phyloP scores from a whole-genome alignment of 2,113 vertebrate genomes.

The Microcebus griseorufus region DNA sequence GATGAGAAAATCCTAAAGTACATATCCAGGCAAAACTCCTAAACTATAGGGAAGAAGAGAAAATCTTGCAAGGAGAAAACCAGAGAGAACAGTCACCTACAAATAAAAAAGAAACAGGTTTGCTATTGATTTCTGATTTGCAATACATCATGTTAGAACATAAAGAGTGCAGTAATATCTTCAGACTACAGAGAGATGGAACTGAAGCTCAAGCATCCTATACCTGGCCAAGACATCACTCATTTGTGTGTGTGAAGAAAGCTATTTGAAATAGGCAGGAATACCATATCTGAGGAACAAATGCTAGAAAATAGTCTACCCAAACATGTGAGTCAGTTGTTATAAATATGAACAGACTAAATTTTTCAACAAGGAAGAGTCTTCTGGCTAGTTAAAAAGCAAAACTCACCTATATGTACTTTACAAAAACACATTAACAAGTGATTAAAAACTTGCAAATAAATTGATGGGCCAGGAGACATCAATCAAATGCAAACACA shows the following conservation, averaged over 20 bases:
- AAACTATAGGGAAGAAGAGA: not conserved
- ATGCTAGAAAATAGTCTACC: not conserved
- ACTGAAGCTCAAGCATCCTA: not conserved
- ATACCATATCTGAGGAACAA: not conserved
- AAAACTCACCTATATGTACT: not conserved
- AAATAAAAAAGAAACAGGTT: not conserved
- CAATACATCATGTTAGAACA: not conserved
- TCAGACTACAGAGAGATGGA: not conserved
- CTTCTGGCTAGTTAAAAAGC: not conserved
- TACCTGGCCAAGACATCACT: not conserved
- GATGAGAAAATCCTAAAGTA: not conserved
- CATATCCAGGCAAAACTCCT: not conserved
- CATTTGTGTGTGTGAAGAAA: not conserved
- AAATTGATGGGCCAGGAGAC: not conserved
- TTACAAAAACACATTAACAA: not conserved
- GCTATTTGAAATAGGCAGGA: not conserved
- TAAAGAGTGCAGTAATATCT: not conserved
- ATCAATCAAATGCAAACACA: not conserved
- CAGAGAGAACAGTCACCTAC: not conserved
- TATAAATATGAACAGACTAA: not conserved
- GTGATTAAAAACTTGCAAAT: not conserved
- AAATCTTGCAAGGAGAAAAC: not conserved
- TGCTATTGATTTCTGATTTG: not conserved
- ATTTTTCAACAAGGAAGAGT: slow-evolving; percentile 14
- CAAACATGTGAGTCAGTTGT: not conserved